Evolutionary conservation across 2,113 vertebrate species (phyloP).

Genomic region (Meriones unguiculatus): DNA sequence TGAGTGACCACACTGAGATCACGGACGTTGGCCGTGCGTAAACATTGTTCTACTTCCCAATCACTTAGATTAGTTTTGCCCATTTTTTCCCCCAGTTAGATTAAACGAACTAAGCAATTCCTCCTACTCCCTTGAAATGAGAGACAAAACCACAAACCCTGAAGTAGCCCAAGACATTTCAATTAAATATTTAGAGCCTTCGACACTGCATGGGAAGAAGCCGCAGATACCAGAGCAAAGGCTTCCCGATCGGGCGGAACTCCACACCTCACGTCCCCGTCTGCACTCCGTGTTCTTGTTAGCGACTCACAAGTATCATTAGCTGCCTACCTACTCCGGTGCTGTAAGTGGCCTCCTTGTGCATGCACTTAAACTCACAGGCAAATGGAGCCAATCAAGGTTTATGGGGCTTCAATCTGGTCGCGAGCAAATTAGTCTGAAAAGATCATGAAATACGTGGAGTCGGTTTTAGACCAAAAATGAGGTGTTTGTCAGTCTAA

Average conservation of each 20-base stretch:
- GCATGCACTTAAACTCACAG: slow-evolving; percentile 11
- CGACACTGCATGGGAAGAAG: accelerated
- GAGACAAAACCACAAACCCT: background rate
- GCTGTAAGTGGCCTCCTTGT: slow-evolving; percentile 25
- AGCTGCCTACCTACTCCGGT: slow-evolving; percentile 5
- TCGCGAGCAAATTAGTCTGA: slow-evolving; percentile 25
- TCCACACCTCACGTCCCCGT: background rate
- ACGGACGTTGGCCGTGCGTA: background rate
- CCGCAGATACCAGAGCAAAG: background rate
- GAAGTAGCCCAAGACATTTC: background rate
- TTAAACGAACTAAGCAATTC: background rate
- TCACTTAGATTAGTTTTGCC: background rate
- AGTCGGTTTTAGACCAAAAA: slow-evolving; percentile 17
- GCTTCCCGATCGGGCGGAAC: background rate
- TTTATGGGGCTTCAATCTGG: slow-evolving; percentile 61
- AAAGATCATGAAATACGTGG: background rate
- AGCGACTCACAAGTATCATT: background rate
- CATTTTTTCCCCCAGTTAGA: background rate
- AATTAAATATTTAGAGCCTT: background rate
- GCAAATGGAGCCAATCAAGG: slow-evolving; percentile 55
- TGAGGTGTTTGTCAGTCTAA: background rate
- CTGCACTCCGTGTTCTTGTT: background rate
- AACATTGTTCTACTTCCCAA: background rate
- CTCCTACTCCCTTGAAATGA: background rate
- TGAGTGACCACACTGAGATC: background rate